Percentiles rank a stretch among this genome's conserved stretches.
Conservation (phyloP, 2,113 vertebrate species). For the Dasyornis broadbenti region DNA sequence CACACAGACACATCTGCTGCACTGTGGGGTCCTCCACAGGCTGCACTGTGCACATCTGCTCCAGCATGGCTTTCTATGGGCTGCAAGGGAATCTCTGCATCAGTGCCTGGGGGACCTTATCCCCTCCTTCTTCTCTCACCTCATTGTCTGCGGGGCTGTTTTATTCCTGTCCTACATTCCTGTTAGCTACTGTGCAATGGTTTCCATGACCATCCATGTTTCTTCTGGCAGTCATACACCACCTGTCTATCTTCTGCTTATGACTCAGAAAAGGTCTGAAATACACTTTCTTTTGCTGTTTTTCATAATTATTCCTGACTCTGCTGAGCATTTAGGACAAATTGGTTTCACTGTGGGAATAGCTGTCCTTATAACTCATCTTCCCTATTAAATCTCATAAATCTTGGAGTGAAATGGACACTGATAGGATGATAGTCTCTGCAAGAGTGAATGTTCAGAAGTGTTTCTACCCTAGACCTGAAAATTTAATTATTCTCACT, state of each 20-base stretch:
- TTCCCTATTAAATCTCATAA: background rate
- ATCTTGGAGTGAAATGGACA: background rate
- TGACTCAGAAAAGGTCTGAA: background rate
- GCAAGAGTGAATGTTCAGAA: background rate
- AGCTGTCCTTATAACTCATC: background rate
- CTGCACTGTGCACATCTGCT: background rate
- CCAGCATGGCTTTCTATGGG: fast-evolving
- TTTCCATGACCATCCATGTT: background rate
- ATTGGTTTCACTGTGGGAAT: background rate
- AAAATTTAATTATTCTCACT: background rate
- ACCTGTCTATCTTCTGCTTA: background rate
- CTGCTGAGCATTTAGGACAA: background rate
- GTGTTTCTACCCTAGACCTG: background rate
- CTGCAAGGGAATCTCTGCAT: background rate
- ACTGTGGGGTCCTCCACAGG: fast-evolving
- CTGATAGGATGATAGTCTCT: background rate
- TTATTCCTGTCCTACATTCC: background rate
- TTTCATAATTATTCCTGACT: background rate
- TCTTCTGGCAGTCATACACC: background rate
- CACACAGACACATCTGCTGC: background rate
- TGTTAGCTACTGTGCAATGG: background rate
- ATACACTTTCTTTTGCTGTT: background rate
- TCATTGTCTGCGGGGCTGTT: background rate
- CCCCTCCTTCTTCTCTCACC: background rate
- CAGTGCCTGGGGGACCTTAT: background rate